Conservation (phyloP, 2,888 invertebrate genomes). For the Ligdia adustata region DNA sequence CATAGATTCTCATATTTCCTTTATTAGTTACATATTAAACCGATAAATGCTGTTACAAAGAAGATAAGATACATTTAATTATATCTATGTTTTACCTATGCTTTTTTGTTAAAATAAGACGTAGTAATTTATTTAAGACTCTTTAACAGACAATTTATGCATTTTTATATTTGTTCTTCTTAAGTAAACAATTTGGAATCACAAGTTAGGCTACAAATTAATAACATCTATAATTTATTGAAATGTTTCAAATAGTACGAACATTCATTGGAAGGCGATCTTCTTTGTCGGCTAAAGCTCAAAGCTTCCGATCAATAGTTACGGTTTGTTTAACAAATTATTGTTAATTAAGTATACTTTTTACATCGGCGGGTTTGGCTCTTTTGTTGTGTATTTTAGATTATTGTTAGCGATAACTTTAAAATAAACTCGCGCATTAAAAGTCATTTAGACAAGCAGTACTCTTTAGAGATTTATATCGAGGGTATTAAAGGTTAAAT, state of each 20-base stretch:
- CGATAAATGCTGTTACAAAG: too few species aligned
- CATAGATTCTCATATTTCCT: too few species aligned
- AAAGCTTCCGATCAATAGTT: slow-evolving; percentile 57
- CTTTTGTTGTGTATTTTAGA: slow-evolving; percentile 36
- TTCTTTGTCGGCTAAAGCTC: slow-evolving; percentile 64
- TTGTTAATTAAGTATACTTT: slow-evolving; percentile 71
- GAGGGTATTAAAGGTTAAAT: slow-evolving; percentile 22
- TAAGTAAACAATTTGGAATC: too few species aligned
- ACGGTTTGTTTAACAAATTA: slow-evolving; percentile 73
- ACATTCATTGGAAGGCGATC: slow-evolving; percentile 23
- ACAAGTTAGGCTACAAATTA: slow-evolving; percentile 17
- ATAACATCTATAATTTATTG: slow-evolving; percentile 30
- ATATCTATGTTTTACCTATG: too few species aligned
- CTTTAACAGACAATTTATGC: too few species aligned
- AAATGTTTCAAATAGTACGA: slow-evolving; percentile 31
- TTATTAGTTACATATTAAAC: too few species aligned
- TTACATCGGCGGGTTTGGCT: slow-evolving; percentile 49
- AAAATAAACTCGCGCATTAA: slow-evolving; percentile 15
- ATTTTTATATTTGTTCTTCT: too few species aligned
- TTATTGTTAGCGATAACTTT: slow-evolving; percentile 32
- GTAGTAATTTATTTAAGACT: too few species aligned
- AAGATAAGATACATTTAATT: too few species aligned
- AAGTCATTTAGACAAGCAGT: slow-evolving; percentile 7
- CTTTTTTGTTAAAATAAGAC: too few species aligned
- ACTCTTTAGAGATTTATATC: slow-evolving; percentile 8